phyloP scores from a whole-genome alignment of 2,797 vertebrate species.

The Pogonophryne albipinna region DNA sequence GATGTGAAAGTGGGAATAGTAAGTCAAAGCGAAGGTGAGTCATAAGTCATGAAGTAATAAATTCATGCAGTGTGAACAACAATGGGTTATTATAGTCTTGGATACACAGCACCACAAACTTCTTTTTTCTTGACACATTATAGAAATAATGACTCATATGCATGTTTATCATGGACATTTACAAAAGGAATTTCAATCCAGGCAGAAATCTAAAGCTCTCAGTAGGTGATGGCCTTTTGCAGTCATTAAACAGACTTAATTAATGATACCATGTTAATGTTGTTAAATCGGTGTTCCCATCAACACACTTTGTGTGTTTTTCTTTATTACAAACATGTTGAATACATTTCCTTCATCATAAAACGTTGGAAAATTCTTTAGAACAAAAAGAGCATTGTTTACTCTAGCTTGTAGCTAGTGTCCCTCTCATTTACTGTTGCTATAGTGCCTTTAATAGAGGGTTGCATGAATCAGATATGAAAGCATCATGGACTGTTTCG shows the following conservation, averaged over 20 bases:
- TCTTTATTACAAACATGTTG: constrained; percentile 18
- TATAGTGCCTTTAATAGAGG: constrained; percentile 11
- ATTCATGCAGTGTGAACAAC: not conserved
- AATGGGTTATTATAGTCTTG: not conserved
- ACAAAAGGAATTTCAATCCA: not conserved
- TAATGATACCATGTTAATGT: not conserved
- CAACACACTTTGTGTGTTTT: constrained; percentile 6
- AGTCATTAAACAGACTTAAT: constrained; percentile 14
- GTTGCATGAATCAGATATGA: constrained; percentile 29
- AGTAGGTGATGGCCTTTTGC: not conserved
- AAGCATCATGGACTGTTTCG: not conserved
- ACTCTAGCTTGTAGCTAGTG: not conserved
- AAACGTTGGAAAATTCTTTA: not conserved
- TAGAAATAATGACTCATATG: not conserved
- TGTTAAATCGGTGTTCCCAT: not conserved
- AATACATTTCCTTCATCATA: constrained; percentile 28
- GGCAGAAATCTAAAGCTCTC: not conserved
- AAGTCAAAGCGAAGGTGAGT: constrained; percentile 1
- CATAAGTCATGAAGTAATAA: constrained; percentile 1
- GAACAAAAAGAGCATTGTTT: constrained; percentile 21
- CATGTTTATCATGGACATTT: not conserved
- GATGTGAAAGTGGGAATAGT: not conserved
- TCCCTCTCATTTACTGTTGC: not conserved
- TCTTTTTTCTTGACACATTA: not conserved
- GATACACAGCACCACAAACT: not conserved